A percentile compares a stretch with the other conserved stretches of the same genome.
Conservation (phyloP, 2,888 invertebrate species). For the Acanthosepion lycidas region DNA sequence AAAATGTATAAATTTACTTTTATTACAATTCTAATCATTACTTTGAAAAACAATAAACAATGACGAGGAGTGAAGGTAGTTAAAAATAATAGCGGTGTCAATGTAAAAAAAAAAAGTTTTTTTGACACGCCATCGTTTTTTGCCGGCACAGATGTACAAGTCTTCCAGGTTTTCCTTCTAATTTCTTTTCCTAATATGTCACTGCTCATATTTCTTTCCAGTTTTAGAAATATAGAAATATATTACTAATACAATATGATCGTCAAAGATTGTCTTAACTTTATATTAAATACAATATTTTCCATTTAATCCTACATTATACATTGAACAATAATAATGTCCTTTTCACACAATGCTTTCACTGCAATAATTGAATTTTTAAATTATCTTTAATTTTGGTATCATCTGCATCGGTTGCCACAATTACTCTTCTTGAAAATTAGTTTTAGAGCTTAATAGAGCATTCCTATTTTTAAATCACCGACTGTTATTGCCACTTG, state of each 20-base stretch:
- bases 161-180: too few species aligned
- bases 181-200: too few species aligned
- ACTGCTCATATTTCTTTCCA: too few species aligned
- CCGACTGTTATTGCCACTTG: background rate
- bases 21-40: too few species aligned
- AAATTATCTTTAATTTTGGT: background rate
- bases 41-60: too few species aligned
- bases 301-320: background rate
- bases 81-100: too few species aligned
- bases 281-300: background rate
- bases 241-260: background rate
- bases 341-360: background rate
- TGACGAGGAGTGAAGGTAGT: too few species aligned
- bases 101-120: too few species aligned
- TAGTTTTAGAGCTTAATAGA: conserved; percentile 34
- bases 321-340: background rate
- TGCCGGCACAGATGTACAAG: too few species aligned
- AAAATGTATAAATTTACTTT: too few species aligned
- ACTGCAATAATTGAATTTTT: background rate
- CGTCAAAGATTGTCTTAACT: background rate
- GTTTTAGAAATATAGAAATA: too few species aligned
- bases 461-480: background rate
- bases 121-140: too few species aligned
- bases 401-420: background rate
- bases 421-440: conserved; percentile 1